These are phyloP conservation scores for Varanus salvator DNA, from an alignment of 2,113 vertebrate species.

Conservation along the genomic window DNA sequence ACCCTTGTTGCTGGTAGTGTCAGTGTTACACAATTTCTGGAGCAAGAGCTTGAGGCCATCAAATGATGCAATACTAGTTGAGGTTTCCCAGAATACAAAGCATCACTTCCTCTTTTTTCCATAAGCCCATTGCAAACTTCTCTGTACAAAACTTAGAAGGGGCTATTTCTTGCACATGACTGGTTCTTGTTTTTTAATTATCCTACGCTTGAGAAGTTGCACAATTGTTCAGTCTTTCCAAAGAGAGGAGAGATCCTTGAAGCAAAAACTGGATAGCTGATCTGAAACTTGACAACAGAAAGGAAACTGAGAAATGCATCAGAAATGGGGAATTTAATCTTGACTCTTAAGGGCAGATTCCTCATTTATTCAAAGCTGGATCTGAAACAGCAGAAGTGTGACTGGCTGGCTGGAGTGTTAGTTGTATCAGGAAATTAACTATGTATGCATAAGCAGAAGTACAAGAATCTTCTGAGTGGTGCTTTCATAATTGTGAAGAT, in stretches of 20 bases:
- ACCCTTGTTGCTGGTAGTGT: constrained; percentile 57
- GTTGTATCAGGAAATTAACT: neutral
- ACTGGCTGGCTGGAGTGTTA: neutral
- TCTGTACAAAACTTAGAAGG: constrained; percentile 50
- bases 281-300: constrained; percentile 4
- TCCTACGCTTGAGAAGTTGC: constrained; percentile 19
- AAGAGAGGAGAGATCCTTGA: neutral
- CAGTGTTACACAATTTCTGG: constrained; percentile 58
- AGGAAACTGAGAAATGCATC: neutral
- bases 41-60: constrained; percentile 65
- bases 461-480: neutral
- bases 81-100: constrained; percentile 57
- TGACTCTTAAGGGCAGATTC: neutral
- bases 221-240: fast-evolving
- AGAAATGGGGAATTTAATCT: neutral
- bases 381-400: neutral
- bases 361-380: fast-evolving
- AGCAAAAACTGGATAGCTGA: neutral
- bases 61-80: constrained; percentile 76
- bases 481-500: neutral
- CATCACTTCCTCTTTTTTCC: constrained; percentile 70
- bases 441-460: neutral
- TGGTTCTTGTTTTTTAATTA: constrained; percentile 24
- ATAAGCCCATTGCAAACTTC: constrained; percentile 50
- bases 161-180: constrained; percentile 19